These are phyloP conservation scores for Shinisaurus crocodilurus DNA, from an alignment of 2,113 vertebrate species.

Conservation along the genomic window DNA sequence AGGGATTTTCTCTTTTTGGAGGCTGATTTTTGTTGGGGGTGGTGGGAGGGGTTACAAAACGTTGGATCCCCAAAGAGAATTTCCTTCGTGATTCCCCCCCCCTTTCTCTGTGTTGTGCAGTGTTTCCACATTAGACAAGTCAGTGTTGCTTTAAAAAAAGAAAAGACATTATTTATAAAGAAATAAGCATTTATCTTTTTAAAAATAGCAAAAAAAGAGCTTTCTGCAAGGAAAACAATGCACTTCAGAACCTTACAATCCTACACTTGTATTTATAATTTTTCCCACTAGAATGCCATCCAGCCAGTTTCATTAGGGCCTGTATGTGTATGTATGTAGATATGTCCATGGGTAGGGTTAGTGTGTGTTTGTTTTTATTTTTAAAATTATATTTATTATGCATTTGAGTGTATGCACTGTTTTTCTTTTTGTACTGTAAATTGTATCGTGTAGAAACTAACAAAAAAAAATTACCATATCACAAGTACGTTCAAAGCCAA, in stretches of 20 bases:
- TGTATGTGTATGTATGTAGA: background rate
- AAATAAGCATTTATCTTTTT: constrained; percentile 41
- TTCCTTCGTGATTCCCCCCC: background rate
- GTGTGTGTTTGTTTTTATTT: background rate
- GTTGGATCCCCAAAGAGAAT: background rate
- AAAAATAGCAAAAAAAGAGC: constrained; percentile 36
- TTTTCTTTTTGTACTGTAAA: constrained; percentile 39
- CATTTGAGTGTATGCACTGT: constrained; percentile 49
- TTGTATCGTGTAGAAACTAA: constrained; percentile 32
- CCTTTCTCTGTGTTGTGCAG: constrained; percentile 50
- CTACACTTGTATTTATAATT: constrained; percentile 17
- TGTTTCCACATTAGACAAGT: constrained; percentile 73
- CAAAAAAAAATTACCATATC: constrained; percentile 9
- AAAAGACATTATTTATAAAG: constrained; percentile 52
- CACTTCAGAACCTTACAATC: constrained; percentile 58
- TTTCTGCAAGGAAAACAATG: constrained; percentile 41
- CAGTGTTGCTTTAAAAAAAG: constrained; percentile 56
- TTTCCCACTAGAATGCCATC: constrained; percentile 14
- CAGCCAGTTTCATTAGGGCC: constrained; percentile 22
- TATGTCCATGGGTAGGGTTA: background rate
- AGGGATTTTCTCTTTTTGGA: constrained; percentile 68
- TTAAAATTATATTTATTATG: constrained; percentile 25
- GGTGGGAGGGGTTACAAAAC: constrained; percentile 5
- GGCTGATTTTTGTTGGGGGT: constrained; percentile 20
- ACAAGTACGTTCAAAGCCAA: constrained; percentile 56